Evolutionary conservation across 2,888 invertebrate genomes (phyloP).

Genomic region (Xanthorhoe designata): DNA sequence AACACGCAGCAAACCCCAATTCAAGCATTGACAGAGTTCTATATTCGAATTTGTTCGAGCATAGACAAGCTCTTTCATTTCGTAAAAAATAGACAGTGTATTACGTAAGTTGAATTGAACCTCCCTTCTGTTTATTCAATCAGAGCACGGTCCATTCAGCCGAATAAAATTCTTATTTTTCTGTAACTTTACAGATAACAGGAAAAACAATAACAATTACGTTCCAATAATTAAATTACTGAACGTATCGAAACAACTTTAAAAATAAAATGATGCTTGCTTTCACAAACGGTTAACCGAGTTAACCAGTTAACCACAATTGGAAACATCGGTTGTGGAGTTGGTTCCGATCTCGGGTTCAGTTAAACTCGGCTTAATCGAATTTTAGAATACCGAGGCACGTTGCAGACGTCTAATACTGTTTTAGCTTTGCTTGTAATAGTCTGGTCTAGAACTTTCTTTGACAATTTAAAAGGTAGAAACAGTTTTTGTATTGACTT

Average conservation of each 20-base stretch:
- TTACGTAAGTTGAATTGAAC: background rate
- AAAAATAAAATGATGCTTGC: constrained; percentile 53
- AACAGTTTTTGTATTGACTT: background rate
- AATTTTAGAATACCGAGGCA: constrained; percentile 52
- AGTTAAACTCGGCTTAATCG: constrained; percentile 51
- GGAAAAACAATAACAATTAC: constrained; percentile 41
- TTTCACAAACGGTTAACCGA: constrained; percentile 54
- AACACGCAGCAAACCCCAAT: background rate
- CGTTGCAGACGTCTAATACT: constrained; percentile 46
- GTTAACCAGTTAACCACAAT: constrained; percentile 49
- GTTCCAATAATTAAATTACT: constrained; percentile 49
- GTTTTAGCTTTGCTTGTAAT: constrained; percentile 35
- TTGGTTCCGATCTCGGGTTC: constrained; percentile 46
- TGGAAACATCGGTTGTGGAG: constrained; percentile 51
- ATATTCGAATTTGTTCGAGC: constrained; percentile 1
- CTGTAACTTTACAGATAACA: constrained; percentile 36
- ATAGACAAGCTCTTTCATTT: background rate
- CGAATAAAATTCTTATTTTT: constrained; percentile 23
- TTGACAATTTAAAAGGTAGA: background rate
- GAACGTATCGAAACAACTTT: constrained; percentile 43
- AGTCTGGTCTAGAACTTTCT: constrained; percentile 8
- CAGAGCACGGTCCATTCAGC: constrained; percentile 9
- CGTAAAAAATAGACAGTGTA: background rate
- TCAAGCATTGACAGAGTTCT: background rate
- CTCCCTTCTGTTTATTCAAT: background rate